Conservation (phyloP, 2,797 vertebrate species). For the Uromys caudimaculatus region DNA sequence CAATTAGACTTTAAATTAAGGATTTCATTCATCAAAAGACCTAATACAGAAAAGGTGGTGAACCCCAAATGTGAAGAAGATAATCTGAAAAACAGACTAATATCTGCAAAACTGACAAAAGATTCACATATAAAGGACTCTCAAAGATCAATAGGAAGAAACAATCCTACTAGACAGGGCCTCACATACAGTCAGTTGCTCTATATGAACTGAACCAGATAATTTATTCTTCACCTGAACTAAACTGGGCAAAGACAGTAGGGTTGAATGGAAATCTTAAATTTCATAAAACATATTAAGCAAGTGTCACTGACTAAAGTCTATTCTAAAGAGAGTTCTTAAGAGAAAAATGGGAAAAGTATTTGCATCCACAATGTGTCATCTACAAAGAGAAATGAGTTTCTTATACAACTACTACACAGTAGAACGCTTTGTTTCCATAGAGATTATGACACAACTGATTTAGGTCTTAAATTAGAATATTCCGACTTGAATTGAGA, state of each 20-base stretch:
- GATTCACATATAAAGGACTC: neutral
- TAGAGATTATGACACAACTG: constrained; percentile 86
- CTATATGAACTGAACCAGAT: neutral
- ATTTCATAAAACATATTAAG: constrained; percentile 64
- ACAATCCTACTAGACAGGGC: neutral
- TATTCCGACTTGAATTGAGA: constrained; percentile 87
- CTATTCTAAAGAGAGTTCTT: constrained; percentile 60
- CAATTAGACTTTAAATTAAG: constrained; percentile 37
- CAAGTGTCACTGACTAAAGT: constrained; percentile 52
- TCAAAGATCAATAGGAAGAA: neutral
- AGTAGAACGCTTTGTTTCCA: constrained; percentile 88
- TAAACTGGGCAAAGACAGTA: neutral
- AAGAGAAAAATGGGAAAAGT: constrained; percentile 66
- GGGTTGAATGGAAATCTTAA: constrained; percentile 27
- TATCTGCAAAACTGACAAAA: neutral
- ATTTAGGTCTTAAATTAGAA: constrained; percentile 90
- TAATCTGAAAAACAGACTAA: constrained; percentile 15
- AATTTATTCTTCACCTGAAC: neutral
- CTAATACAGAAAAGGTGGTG: neutral
- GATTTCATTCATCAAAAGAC: constrained; percentile 43
- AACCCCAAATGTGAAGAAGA: neutral
- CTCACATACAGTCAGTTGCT: neutral
- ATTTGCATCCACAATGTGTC: constrained; percentile 78
- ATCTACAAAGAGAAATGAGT: constrained; percentile 85
- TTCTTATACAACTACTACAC: constrained; percentile 82